Evolutionary conservation across 1,140 invertebrate species (phyloP), one percentile per base, ranked within the genome.

Genomic region (Sycobia sp.): DNA sequence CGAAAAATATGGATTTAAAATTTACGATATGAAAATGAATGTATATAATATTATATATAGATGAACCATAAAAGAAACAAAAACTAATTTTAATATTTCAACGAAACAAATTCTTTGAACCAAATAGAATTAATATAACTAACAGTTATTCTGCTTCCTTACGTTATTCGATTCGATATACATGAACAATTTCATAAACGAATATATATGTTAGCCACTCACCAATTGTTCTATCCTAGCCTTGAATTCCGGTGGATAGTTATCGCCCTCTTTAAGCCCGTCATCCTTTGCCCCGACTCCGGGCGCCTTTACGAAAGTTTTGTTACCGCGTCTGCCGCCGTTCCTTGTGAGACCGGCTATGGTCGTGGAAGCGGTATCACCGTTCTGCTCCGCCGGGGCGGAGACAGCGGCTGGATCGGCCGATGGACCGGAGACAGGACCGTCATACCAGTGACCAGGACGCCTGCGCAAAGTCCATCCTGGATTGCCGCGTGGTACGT

Each of bases 221-320:
- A 81, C 80, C 78, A 78, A 64, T 62, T 77, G 72, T 14, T 67
- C 64, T n/a, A 82, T 53, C 58, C 72, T 77, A 13, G 75, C 78
- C 51, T 80, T 79, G 27, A 82, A 81, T 23, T 80, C 74, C 0
- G 75, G 68, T 34, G 79, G 79, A 74, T 82, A 81, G 61, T 81
- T 82, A 39, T 82, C 79, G 1, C 75, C 71, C 25, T 51, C 39
- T 14, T 69, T 66, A 2, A 49, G 9, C 16, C 13, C 1, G 8
- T 41, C 41, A 0, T 43, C 13, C 0, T 34, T 23, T 20, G 70
- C 72, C 10, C 51, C 51, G n/a, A 56, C 11, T 20, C 54, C 66
- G 47, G 57, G 70, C 65, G 13, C 61, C n/a, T 70, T 73, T 9
- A 5, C 16, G 25, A 53, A 49, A 7, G 62, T 70, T 55, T 76